Conservation (phyloP, 2,888 invertebrate species). For the Cacoxenus indagator region DNA sequence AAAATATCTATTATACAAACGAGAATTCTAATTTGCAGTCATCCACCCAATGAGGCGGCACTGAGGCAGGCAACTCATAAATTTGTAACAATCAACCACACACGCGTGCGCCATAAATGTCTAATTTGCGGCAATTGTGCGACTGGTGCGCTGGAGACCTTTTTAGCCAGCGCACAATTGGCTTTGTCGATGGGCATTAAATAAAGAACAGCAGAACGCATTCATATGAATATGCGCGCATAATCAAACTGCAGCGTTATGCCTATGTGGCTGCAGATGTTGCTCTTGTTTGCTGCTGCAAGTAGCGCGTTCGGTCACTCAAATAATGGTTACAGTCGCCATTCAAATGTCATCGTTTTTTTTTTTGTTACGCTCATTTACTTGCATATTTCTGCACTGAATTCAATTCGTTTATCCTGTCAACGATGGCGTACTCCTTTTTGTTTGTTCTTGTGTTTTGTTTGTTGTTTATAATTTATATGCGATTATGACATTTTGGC, state of each 20-base stretch:
- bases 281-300: too few relatives aligned
- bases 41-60: too few relatives aligned
- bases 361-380: too few relatives aligned
- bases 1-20: too few relatives aligned
- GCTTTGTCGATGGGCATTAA: background rate
- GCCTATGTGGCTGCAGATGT: background rate
- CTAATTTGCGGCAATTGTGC: slow-evolving; percentile 9
- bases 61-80: slow-evolving; percentile 12
- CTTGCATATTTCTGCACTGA: too few relatives aligned
- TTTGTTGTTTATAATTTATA: background rate
- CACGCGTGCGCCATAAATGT: slow-evolving; percentile 10
- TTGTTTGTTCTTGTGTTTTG: slow-evolving; percentile 1
- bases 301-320: too few relatives aligned
- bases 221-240: background rate
- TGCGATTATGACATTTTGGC: slow-evolving; percentile 3
- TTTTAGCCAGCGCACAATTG: background rate
- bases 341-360: slow-evolving; percentile 11
- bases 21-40: too few relatives aligned
- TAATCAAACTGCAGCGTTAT: too few relatives aligned
- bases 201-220: background rate
- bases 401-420: background rate
- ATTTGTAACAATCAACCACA: background rate
- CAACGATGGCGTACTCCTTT: background rate
- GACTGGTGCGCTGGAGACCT: background rate
- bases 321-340: too few relatives aligned